Percentiles rank a stretch among this genome's conserved stretches.
phyloP scores from a whole-genome alignment of 1,140 invertebrate genomes.

The Gonioctena quinquepunctata region DNA sequence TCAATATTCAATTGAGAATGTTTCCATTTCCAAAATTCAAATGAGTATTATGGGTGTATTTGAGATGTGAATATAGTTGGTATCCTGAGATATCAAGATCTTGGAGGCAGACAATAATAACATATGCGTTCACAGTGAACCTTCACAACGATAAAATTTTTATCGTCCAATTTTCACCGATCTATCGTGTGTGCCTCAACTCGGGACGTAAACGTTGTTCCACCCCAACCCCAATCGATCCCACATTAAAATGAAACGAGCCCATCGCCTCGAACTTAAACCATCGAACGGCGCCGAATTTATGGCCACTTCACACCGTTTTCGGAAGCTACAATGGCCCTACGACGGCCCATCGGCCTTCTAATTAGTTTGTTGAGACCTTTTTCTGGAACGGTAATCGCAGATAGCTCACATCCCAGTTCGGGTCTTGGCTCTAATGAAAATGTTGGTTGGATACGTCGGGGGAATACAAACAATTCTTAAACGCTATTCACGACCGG shows the following conservation, averaged over 20 bases:
- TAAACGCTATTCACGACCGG: background rate
- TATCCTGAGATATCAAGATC: too few species aligned
- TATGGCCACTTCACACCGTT: background rate
- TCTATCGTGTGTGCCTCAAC: too few species aligned
- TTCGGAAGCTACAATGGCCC: background rate
- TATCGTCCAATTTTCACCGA: too few species aligned
- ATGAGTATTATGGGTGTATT: too few species aligned
- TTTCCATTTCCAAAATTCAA: too few species aligned
- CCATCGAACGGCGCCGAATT: background rate
- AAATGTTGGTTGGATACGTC: background rate
- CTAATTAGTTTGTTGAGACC: constrained; percentile 2
- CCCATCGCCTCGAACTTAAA: background rate
- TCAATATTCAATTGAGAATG: too few species aligned
- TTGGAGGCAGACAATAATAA: too few species aligned
- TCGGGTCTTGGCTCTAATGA: background rate
- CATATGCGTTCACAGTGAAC: too few species aligned
- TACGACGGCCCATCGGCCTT: background rate
- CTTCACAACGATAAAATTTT: too few species aligned
- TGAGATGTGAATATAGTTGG: too few species aligned
- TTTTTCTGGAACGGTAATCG: background rate
- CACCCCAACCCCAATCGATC: too few species aligned
- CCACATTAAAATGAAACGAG: background rate
- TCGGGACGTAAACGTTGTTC: too few species aligned
- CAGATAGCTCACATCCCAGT: background rate
- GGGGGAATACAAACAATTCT: background rate